Conservation (phyloP, 2,113 vertebrate species). For the Sylvilagus bachmani region DNA sequence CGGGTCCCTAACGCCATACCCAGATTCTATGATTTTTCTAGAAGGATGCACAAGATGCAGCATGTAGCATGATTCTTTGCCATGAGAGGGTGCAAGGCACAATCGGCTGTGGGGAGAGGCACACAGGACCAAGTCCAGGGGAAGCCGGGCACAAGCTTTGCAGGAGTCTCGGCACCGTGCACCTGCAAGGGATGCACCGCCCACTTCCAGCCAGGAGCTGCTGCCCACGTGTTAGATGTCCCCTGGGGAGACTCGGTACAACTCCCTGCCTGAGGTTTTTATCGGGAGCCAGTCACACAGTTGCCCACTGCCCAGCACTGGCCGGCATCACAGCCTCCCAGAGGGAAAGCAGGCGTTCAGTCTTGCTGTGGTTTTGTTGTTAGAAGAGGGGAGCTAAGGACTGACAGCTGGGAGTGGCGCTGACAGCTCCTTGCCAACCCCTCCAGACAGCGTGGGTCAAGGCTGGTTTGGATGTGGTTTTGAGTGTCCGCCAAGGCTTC, state of each 20-base stretch:
- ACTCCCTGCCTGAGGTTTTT: background rate
- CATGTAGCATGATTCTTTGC: background rate
- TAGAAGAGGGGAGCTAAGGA: too few species aligned
- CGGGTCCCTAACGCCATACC: background rate
- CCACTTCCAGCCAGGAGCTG: background rate
- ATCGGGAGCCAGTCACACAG: background rate
- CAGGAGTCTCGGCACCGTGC: background rate
- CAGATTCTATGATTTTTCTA: background rate
- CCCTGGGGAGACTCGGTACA: background rate
- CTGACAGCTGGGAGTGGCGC: too few species aligned
- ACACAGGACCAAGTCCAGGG: background rate
- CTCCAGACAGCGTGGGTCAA: too few species aligned
- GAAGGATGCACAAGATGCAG: background rate
- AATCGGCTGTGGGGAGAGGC: background rate
- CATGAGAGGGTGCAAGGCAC: background rate
- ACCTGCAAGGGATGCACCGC: fast-evolving
- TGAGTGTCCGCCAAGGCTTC: too few species aligned
- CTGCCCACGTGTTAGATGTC: background rate
- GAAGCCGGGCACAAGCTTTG: background rate
- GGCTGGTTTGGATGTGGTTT: too few species aligned
- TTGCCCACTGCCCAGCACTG: background rate
- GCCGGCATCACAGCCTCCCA: background rate
- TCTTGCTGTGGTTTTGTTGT: too few species aligned
- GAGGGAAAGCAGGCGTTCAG: background rate
- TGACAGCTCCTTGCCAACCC: too few species aligned